A percentile compares a stretch with the other conserved stretches of the same genome.
Evolutionary conservation across 2,797 vertebrate genomes (phyloP).

Genomic region (Meda fulgida): DNA sequence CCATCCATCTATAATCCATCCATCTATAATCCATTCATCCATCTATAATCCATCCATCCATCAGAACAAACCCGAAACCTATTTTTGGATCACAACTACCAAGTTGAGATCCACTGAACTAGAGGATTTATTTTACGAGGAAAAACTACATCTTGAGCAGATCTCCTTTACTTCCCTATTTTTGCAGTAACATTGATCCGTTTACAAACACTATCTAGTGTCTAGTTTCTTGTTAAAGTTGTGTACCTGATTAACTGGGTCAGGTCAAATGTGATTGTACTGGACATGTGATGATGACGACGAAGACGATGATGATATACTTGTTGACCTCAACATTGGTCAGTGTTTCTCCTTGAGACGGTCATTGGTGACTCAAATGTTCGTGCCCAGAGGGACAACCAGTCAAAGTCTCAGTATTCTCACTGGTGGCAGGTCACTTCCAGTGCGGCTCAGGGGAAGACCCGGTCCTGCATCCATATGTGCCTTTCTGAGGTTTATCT

Average conservation of each 20-base stretch:
- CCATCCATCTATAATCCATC: no score
- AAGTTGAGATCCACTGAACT: no score
- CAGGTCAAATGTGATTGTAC: constrained; percentile 71
- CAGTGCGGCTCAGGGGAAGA: constrained; percentile 29
- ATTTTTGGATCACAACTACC: no score
- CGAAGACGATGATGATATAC: constrained; percentile 56
- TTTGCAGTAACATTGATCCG: constrained; percentile 68
- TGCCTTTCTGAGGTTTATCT: constrained; percentile 39
- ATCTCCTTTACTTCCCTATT: constrained; percentile 21
- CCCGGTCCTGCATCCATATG: constrained; percentile 38
- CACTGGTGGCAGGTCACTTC: constrained; percentile 40
- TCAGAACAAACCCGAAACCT: no score
- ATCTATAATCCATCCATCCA: no score
- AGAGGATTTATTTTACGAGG: neutral
- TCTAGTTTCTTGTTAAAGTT: constrained; percentile 24
- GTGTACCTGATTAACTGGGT: constrained; percentile 70
- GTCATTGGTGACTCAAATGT: constrained; percentile 60
- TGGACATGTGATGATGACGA: constrained; percentile 53
- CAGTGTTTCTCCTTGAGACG: constrained; percentile 40
- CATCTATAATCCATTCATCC: no score
- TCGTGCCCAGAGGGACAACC: constrained; percentile 66
- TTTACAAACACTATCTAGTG: constrained; percentile 12
- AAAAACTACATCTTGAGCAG: neutral
- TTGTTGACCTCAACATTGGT: constrained; percentile 47
- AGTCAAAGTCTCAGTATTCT: constrained; percentile 9